Evolutionary conservation across 2,113 vertebrate species (phyloP).

Genomic region (Campylorhamphus procurvoides): DNA sequence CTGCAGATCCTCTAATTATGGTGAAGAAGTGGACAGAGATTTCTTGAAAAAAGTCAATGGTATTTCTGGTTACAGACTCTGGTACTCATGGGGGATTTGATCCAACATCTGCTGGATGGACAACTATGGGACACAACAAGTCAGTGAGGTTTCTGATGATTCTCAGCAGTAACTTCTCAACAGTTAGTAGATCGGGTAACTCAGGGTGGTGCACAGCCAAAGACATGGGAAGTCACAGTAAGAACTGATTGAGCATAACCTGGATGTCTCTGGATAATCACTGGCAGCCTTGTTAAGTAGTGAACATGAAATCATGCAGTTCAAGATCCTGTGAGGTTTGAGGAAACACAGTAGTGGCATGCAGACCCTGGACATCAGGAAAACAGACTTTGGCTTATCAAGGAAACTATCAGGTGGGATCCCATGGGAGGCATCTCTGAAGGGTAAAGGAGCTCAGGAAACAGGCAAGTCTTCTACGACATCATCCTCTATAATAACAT

Average conservation of each 20-base stretch:
- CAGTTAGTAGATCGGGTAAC: too few relatives aligned
- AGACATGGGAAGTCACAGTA: not conserved
- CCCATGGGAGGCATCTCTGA: not conserved
- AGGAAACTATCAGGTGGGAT: not conserved
- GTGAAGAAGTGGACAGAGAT: not conserved
- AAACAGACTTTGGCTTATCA: not conserved
- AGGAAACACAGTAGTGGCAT: not conserved
- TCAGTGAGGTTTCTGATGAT: not conserved
- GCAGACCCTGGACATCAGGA: not conserved
- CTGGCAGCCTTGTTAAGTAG: not conserved
- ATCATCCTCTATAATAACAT: not conserved
- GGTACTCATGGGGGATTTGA: rapidly evolving
- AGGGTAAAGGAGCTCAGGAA: not conserved
- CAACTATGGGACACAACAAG: not conserved
- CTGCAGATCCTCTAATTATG: not conserved
- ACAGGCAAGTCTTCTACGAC: not conserved
- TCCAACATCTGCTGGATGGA: not conserved
- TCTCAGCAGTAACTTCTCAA: not conserved
- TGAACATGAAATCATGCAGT: not conserved
- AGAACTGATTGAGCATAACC: not conserved
- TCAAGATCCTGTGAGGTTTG: not conserved
- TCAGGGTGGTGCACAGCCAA: not conserved
- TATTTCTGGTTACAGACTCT: not conserved
- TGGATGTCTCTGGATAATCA: not conserved
- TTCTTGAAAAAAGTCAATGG: not conserved